Conservation (phyloP, 1,140 invertebrate genomes). For the Elysia chlorotica region DNA sequence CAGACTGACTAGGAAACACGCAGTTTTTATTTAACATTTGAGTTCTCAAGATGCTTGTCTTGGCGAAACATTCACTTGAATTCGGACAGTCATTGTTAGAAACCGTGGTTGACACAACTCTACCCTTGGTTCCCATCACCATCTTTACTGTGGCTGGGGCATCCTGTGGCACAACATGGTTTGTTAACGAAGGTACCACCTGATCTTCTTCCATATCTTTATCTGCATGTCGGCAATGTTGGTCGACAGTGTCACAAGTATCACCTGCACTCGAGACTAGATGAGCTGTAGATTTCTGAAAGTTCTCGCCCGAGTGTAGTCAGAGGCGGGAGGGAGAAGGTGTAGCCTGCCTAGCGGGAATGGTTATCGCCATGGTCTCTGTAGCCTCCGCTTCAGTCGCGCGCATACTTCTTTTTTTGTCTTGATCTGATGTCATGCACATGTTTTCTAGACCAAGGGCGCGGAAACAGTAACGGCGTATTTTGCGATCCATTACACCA, state of each 20-base stretch:
- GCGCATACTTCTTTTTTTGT: slow-evolving; percentile 21
- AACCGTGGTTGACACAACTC: too few species aligned
- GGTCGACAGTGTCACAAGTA: neutral
- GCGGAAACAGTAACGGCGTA: slow-evolving; percentile 51
- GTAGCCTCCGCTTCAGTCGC: slow-evolving; percentile 7
- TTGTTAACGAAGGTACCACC: neutral
- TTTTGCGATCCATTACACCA: slow-evolving; percentile 58
- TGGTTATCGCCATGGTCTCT: neutral
- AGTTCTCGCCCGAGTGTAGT: slow-evolving; percentile 26
- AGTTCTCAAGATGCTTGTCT: too few species aligned
- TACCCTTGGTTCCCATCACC: neutral
- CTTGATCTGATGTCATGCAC: slow-evolving; percentile 26
- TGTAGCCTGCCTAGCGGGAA: neutral
- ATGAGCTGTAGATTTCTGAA: neutral
- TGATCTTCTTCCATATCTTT: neutral
- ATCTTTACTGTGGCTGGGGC: neutral
- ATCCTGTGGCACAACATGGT: neutral
- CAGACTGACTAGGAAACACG: too few species aligned
- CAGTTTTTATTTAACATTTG: too few species aligned
- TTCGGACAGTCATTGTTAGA: too few species aligned
- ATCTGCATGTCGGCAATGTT: too few species aligned
- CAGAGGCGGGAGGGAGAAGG: slow-evolving; percentile 17
- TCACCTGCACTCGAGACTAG: neutral
- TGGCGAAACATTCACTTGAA: too few species aligned
- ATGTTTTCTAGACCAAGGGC: slow-evolving; percentile 32